A percentile compares a stretch with the other conserved stretches of the same genome.
Evolutionary conservation across 2,113 vertebrate genomes (phyloP).

Genomic region (Gymnorhina tibicen): DNA sequence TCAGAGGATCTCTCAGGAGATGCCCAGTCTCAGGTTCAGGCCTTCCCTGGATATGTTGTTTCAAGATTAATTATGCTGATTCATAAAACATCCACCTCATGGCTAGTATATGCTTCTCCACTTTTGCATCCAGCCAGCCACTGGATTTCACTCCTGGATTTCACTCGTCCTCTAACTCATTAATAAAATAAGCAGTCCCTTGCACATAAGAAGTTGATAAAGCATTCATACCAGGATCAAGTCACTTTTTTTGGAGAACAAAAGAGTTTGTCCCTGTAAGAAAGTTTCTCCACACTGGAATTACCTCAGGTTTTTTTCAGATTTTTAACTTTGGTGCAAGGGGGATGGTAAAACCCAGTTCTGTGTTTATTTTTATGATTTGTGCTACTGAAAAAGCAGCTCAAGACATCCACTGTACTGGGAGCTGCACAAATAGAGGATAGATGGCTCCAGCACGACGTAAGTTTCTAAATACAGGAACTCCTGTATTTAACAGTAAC

Average conservation of each 20-base stretch:
- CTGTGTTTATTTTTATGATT: neutral
- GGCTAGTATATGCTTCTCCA: neutral
- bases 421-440: neutral
- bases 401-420: neutral
- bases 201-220: neutral
- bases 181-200: neutral
- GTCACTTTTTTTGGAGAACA: neutral
- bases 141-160: neutral
- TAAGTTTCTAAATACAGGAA: neutral
- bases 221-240: neutral
- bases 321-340: neutral
- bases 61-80: conserved; percentile 12
- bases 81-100: neutral
- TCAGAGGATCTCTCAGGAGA: neutral
- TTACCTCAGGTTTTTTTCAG: neutral
- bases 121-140: neutral
- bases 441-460: neutral
- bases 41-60: neutral
- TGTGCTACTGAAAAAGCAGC: neutral
- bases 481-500: neutral
- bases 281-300: neutral
- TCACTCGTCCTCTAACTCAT: neutral
- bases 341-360: neutral
- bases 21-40: neutral
- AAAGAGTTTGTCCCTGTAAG: neutral